Evolutionary conservation across 1,140 invertebrate species (phyloP), one percentile per base, ranked within the genome.

Genomic region (Araneus ventricosus): DNA sequence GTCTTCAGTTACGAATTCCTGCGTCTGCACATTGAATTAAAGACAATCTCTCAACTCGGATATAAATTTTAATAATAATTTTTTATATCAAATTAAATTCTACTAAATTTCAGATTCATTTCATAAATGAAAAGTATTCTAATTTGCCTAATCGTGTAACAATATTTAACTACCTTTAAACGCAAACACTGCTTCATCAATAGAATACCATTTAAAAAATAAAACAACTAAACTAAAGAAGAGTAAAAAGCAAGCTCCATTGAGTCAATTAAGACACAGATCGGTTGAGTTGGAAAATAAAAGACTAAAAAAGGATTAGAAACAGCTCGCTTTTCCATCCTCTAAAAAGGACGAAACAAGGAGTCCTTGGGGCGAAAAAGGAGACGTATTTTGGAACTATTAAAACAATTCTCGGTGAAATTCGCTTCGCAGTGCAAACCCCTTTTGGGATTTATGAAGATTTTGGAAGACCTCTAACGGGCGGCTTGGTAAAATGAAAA

Each of bases 391-490:
- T 86, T 27, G 20, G 41, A 86, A 61, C 84, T 61, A 86, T 86
- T 86, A 86, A 86, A 86, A 86, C 84, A 61, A 59, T 86, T 86
- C 84, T 86, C 84, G 84, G 34, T 27, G 30, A 61, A 61, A 86
- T 59, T 86, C 52, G 57, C 45, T 86, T 57, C 84, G 17, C 17
- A 34, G 45, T 61, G 27, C 27, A 39, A 37, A 86, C 30, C 30
- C 84, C 45, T 30, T 34, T 10, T 45, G 84, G 84, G 70, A 75
- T 75, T 75, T 75, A 75, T 75, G 37, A 75, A 34, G 70, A 75
- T 30, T 75, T 75, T 34, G 27, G 27, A 10, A 30, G 14, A 30
- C 14, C 67, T 34, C 67, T 30, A 75, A 75, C 70, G 70, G 70
- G 10, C 34, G 1, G 70, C 34, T 75, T 20, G 30, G 30, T 22